Evolutionary conservation across 2,888 invertebrate genomes (phyloP).

Genomic region (Dryomyza anilis): DNA sequence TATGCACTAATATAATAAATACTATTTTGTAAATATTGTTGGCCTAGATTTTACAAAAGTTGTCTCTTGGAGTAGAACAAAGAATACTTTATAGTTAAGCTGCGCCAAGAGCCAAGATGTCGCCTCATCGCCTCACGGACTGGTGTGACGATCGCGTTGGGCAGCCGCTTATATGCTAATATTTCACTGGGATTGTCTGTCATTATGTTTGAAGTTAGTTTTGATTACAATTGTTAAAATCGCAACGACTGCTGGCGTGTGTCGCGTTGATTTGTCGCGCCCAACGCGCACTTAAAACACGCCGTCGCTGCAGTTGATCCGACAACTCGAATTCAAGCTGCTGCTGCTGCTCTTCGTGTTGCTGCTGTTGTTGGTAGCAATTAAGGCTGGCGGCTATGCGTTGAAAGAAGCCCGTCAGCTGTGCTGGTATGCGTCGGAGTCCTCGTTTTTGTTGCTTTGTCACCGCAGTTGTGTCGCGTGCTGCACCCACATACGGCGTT

Average conservation of each 20-base stretch:
- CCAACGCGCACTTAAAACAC: not conserved
- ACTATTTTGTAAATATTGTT: constrained; percentile 21
- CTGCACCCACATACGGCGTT: constrained; percentile 10
- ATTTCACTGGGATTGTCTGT: constrained; percentile 22
- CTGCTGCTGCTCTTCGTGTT: constrained; percentile 26
- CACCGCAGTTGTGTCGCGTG: constrained; percentile 25
- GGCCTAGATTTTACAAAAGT: not conserved
- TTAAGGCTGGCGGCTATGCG: constrained; percentile 49
- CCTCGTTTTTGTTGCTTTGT: constrained; percentile 1
- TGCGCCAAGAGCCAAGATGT: not conserved
- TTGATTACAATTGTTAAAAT: not conserved
- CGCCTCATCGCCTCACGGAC: not conserved
- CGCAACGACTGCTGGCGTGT: not conserved
- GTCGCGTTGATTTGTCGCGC: not conserved
- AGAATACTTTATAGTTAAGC: not conserved
- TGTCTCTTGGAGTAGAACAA: constrained; percentile 4
- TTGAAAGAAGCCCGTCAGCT: constrained; percentile 39
- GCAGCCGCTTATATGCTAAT: not conserved
- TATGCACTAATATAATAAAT: too few relatives aligned
- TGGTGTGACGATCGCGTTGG: not conserved
- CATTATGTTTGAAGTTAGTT: not conserved
- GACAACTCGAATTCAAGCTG: constrained; percentile 18
- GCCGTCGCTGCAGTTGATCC: constrained; percentile 29
- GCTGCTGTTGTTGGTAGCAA: constrained; percentile 42
- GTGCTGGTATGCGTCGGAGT: constrained; percentile 41